These are phyloP conservation scores for Ornithoptera priamus DNA, from an alignment of 2,888 invertebrate genomes.

Conservation along the genomic window DNA sequence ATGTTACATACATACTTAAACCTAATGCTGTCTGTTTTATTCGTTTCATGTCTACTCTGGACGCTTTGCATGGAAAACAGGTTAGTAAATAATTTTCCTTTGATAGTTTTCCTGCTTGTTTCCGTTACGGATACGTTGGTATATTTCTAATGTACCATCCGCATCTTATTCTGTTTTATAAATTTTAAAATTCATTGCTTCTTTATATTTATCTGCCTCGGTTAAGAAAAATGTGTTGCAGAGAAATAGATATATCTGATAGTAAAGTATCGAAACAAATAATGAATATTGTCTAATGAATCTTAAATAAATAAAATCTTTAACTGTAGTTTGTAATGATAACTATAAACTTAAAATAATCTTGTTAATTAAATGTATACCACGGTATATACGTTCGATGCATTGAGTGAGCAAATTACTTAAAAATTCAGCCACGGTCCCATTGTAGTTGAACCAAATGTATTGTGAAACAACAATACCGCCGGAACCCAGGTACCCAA, in stretches of 20 bases:
- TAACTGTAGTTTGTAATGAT: not conserved
- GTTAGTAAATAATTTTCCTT: slow-evolving; percentile 39
- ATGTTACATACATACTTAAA: slow-evolving; percentile 32
- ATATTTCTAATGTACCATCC: slow-evolving; percentile 4
- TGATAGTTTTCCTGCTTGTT: slow-evolving; percentile 16
- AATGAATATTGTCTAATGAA: not conserved
- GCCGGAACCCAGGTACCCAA: slow-evolving; percentile 74
- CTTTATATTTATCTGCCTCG: not conserved
- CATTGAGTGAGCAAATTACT: slow-evolving; percentile 66
- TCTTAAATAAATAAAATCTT: not conserved
- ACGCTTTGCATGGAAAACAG: slow-evolving; percentile 40
- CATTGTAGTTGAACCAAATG: slow-evolving; percentile 52
- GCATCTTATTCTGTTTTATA: not conserved
- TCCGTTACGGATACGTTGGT: slow-evolving; percentile 9
- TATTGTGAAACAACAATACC: slow-evolving; percentile 61
- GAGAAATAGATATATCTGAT: too few relatives aligned
- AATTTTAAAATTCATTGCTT: not conserved
- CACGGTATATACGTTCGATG: slow-evolving; percentile 40
- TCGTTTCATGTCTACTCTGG: slow-evolving; percentile 40
- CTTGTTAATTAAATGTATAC: slow-evolving; percentile 26
- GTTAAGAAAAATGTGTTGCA: not conserved
- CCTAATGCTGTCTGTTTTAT: slow-evolving; percentile 33
- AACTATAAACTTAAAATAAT: slow-evolving; percentile 8
- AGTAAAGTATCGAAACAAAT: not conserved
- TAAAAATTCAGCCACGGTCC: slow-evolving; percentile 60